Evolutionary conservation across 2,888 invertebrate species (phyloP).

Genomic region (Oxystoma pomonae): DNA sequence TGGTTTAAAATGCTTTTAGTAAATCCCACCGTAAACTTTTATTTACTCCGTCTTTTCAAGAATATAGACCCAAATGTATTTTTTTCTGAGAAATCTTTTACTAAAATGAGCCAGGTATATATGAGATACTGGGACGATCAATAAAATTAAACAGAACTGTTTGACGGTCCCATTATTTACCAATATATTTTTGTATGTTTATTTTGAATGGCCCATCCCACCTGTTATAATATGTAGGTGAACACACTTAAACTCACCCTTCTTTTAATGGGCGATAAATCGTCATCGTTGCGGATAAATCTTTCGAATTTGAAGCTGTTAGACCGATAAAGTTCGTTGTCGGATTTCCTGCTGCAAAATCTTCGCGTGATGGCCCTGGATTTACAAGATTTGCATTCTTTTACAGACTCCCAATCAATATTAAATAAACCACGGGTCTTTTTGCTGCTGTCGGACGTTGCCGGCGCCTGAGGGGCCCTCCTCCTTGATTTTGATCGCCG

Average conservation of each 20-base stretch:
- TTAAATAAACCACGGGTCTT: slow-evolving; percentile 46
- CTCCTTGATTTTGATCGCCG: slow-evolving; percentile 43
- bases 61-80: too few species aligned
- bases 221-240: neutral
- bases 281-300: slow-evolving; percentile 68
- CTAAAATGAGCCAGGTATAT: too few species aligned
- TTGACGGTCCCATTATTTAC: too few species aligned
- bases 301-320: slow-evolving; percentile 87
- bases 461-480: slow-evolving; percentile 24
- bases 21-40: too few species aligned
- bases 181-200: too few species aligned
- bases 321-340: slow-evolving; percentile 82
- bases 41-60: too few species aligned
- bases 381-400: slow-evolving; percentile 54
- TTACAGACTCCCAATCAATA: slow-evolving; percentile 54
- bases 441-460: slow-evolving; percentile 35
- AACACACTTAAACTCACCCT: slow-evolving; percentile 55
- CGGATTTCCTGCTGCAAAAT: slow-evolving; percentile 70
- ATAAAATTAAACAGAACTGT: too few species aligned
- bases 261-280: slow-evolving; percentile 53
- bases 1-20: too few species aligned
- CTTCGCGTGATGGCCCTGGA: slow-evolving; percentile 63
- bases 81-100: too few species aligned
- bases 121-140: too few species aligned
- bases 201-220: too few species aligned